Evolutionary conservation across 2,888 invertebrate genomes (phyloP).

Genomic region (Drosophila kanekoi): DNA sequence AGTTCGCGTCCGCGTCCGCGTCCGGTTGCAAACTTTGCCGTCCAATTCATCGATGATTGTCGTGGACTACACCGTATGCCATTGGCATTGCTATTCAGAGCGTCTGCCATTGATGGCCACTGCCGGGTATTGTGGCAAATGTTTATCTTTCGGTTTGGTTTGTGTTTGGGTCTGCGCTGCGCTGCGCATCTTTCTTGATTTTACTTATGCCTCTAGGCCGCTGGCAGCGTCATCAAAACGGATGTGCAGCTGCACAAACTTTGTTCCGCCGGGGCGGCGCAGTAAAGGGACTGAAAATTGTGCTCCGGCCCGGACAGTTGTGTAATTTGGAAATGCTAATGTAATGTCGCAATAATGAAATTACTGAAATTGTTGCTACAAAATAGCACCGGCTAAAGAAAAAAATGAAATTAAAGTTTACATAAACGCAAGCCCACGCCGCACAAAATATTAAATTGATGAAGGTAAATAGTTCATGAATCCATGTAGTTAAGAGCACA

Average conservation of each 20-base stretch:
- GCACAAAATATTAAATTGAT: neutral
- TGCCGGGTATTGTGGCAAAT: slow-evolving; percentile 61
- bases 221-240: slow-evolving; percentile 60
- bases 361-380: slow-evolving; percentile 48
- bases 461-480: neutral
- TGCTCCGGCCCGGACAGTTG: slow-evolving; percentile 32
- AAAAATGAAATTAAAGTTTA: slow-evolving; percentile 8
- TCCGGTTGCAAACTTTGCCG: slow-evolving; percentile 72
- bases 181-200: slow-evolving; percentile 50
- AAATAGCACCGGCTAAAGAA: slow-evolving; percentile 25
- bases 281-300: slow-evolving; percentile 24
- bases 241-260: slow-evolving; percentile 78
- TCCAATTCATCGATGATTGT: slow-evolving; percentile 79
- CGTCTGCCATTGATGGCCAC: slow-evolving; percentile 60
- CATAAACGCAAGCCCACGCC: neutral
- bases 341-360: slow-evolving; percentile 69
- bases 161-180: slow-evolving; percentile 27
- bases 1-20: slow-evolving; percentile 42
- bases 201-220: slow-evolving; percentile 50
- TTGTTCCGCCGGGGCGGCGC: slow-evolving; percentile 34
- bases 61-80: slow-evolving; percentile 47
- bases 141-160: slow-evolving; percentile 72
- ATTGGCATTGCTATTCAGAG: slow-evolving; percentile 50
- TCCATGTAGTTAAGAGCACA: too few relatives aligned
- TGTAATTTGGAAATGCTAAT: slow-evolving; percentile 70